A percentile compares a stretch with the other conserved stretches of the same genome.
phyloP scores from a whole-genome alignment of 2,797 vertebrate species.

The Alosa sapidissima region DNA sequence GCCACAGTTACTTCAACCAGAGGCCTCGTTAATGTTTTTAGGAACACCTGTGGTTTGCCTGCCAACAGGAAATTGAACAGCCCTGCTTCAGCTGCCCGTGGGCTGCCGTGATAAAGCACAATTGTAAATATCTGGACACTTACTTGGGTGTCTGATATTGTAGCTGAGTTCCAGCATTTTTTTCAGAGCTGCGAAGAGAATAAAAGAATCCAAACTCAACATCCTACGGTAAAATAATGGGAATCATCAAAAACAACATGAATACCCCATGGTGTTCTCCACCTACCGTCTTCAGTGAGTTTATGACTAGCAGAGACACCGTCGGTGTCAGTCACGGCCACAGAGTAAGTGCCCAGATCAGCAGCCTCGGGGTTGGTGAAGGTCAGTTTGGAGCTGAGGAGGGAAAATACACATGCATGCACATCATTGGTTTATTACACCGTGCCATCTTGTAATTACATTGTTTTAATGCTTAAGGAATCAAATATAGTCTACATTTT shows the following conservation, averaged over 20 bases:
- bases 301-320: conserved; percentile 88
- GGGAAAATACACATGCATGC: conserved; percentile 26
- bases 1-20: too few relatives aligned
- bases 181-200: conserved; percentile 77
- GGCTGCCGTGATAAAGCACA: too few relatives aligned
- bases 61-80: too few relatives aligned
- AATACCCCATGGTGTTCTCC: not conserved
- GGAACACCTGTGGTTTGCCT: too few relatives aligned
- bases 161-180: conserved; percentile 88
- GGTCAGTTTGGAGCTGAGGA: conserved; percentile 83
- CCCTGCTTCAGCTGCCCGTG: too few relatives aligned
- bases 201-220: conserved; percentile 21
- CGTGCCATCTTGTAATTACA: not conserved
- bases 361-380: conserved; percentile 85
- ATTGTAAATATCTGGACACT: conserved; percentile 59
- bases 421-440: not conserved
- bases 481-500: not conserved
- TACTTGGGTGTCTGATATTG: conserved; percentile 91
- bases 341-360: conserved; percentile 86
- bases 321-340: conserved; percentile 89
- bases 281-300: conserved; percentile 84
- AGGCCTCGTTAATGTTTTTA: too few relatives aligned
- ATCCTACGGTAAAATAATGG: not conserved
- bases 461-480: not conserved
- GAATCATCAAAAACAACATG: not conserved